Base-by-base conservation (phyloP, 2,797 vertebrate species). In the Rhinichthys osculus region DNA sequence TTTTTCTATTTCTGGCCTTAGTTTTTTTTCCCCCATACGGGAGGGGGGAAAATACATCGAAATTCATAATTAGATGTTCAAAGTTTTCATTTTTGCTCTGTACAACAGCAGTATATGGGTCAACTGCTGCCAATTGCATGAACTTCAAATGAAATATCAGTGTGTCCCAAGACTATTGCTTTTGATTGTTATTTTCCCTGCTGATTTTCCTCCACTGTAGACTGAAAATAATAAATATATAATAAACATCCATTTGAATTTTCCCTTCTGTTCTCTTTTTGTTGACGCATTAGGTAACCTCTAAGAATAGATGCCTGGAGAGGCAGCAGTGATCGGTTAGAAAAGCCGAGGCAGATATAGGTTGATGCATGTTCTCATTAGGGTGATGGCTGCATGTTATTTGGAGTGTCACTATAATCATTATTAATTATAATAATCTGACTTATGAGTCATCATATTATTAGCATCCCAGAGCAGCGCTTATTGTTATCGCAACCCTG, bases 371-470 rank as follows among this genome's bases (percentile, higher is more conserved):
- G 82, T 86, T 84, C 90, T 87, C 90, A 90, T 90, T 89, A 89
- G 85, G 64, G 72, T 88, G 88, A 90, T 86, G 82, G 44, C 84
- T 83, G 67, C 59, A 81, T 81, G 81, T 83, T 89, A 86, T 90
- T 88, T 87, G 78, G 86, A 86, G 82, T 89, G 90, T 89, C 87
- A 85, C 76, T 74, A 70, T 87, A 44, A 89, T 89, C 90, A 92
- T 95, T 95, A 95, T 94, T 94, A 95, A 95, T 95, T 94, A 93
- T 89, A 92, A 94, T 94, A 94, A 94, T 95, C 94, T 93, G 93
- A 95, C 92, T 93, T 92, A 92, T 93, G 93, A 92, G 94, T 93
- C 87, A 93, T 92, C 91, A 89, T 91, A 95, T 95, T 93, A 94
- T 94, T 95, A 95, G 93, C 94, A 94, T 95, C 94, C 92, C 91